Evolutionary conservation across 2,888 invertebrate genomes (phyloP), one percentile per base, ranked within the genome.

Genomic region (Adelphocoris suturalis): DNA sequence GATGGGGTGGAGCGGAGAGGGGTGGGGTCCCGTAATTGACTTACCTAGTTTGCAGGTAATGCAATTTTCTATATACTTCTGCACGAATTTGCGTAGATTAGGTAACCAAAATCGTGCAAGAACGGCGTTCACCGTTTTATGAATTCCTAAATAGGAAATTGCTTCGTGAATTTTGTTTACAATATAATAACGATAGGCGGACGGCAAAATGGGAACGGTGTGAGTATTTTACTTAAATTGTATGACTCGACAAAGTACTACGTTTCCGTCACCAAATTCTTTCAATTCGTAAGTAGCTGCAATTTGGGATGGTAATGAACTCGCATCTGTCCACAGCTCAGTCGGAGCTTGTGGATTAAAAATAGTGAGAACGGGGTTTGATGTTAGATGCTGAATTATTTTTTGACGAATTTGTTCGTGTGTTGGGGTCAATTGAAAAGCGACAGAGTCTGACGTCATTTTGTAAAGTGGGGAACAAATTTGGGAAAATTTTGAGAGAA

Each of bases 261-360:
- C 37, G 12, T 46, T 82, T 47, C 47, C n/a, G 47, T 48, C 5
- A 12, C 82, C 13, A 47, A 82, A 46, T 47, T 82, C 37, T 5
- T 27, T 37, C 37, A 82, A 13, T 82, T 46, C 82, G 48, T 82
- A 82, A 12, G 82, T 82, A 37, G 12, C 47, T 47, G 82, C 27
- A 46, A 82, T 52, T 7, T 27, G 12, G 3, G 13, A 14, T 13
- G 82, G 27, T 19, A 82, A 52, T n/a, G 37, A 14, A 46, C n/a
- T 46, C 9, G 75, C 75, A 23, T 86, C 76, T 7, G 37, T 28
- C 37, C 47, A 75, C 5, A 86, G n/a, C 47, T 86, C 78, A 3
- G 86, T 47, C 7, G 13, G 27, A 37, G 9, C 12, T 7, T 68
- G 3, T 46, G 86, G 86, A 19, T 86, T 47, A 52, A 75, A 86